Evolutionary conservation across 2,113 vertebrate species (phyloP).

Genomic region (Colaptes auratus): DNA sequence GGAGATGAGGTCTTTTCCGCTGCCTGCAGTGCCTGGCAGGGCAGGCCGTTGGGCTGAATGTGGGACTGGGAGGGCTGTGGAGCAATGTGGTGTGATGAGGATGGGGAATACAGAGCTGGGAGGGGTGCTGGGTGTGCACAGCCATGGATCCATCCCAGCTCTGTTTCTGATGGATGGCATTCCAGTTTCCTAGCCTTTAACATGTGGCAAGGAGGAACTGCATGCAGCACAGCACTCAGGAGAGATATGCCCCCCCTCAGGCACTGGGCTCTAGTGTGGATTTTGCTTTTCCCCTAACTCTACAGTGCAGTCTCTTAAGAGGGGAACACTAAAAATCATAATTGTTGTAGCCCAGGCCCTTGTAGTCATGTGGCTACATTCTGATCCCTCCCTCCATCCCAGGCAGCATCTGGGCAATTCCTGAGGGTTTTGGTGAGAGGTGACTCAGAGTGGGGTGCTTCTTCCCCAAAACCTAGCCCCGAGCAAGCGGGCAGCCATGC

Average conservation of each 20-base stretch:
- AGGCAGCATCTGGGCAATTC: not conserved
- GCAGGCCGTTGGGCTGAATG: rapidly evolving
- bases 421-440: rapidly evolving
- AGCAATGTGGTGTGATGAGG: rapidly evolving
- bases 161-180: rapidly evolving
- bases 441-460: rapidly evolving
- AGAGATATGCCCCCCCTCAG: not conserved
- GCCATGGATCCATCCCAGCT: not conserved
- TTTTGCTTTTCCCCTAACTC: not conserved
- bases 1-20: not conserved
- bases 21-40: not conserved
- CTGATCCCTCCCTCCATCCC: too few species aligned
- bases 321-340: rapidly evolving
- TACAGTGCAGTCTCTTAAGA: not conserved
- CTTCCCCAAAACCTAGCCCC: not conserved
- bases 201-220: too few species aligned
- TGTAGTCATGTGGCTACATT: rapidly evolving
- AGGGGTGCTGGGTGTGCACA: not conserved
- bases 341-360: not conserved
- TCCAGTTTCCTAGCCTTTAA: not conserved
- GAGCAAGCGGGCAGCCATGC: rapidly evolving
- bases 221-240: not conserved
- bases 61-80: rapidly evolving
- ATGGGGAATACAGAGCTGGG: rapidly evolving
- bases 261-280: rapidly evolving